Conservation (phyloP, 53 echinoderm and acorn worm species). For the Arbacia lixula region DNA sequence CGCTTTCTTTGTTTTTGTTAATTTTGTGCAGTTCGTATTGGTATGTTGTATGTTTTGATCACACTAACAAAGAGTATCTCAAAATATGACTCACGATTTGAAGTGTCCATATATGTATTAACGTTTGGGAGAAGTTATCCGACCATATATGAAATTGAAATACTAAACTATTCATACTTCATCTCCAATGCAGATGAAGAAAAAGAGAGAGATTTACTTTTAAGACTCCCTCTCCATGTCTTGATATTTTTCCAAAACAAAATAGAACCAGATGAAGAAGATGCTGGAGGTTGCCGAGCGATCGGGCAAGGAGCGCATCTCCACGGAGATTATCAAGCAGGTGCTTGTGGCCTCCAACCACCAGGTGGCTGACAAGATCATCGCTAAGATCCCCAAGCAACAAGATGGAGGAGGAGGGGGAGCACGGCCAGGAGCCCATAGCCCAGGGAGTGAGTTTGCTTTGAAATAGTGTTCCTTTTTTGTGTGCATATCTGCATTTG, state of each 20-base stretch:
- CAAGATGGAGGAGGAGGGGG: constrained; percentile 51
- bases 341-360: constrained; percentile 76
- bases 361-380: constrained; percentile 79
- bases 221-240: background rate
- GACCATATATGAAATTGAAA: too few species aligned
- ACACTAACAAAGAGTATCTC: too few species aligned
- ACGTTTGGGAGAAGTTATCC: too few species aligned
- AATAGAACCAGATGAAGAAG: constrained; percentile 81
- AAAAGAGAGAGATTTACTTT: background rate
- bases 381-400: constrained; percentile 82
- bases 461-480: too few species aligned
- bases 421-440: background rate
- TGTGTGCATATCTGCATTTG: too few species aligned
- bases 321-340: constrained; percentile 77
- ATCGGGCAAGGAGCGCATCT: constrained; percentile 76
- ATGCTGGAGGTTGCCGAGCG: constrained; percentile 82
- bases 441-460: too few species aligned
- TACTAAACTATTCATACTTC: too few species aligned
- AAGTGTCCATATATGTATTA: too few species aligned
- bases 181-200: background rate
- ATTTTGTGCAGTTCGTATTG: too few species aligned
- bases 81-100: too few species aligned
- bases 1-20: too few species aligned
- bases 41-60: too few species aligned
- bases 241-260: background rate